These are phyloP conservation scores for Adrianichthys oophorus DNA, from an alignment of 2,797 vertebrate genomes.

Conservation along the genomic window DNA sequence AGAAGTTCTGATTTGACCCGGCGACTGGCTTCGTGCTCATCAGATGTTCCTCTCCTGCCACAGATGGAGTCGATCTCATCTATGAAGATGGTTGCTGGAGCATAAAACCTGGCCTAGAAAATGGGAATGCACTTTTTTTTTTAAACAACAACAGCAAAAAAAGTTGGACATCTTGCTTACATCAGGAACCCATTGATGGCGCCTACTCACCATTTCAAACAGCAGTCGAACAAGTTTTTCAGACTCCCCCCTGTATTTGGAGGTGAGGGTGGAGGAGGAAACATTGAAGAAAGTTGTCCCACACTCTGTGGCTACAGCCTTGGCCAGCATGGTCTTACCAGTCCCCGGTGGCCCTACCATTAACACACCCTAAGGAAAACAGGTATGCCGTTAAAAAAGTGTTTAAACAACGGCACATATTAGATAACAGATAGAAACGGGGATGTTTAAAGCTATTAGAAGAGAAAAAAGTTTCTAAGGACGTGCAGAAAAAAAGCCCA, in stretches of 20 bases:
- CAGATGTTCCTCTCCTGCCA: slow-evolving; percentile 91
- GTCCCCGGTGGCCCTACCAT: slow-evolving; percentile 98
- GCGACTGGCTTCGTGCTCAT: slow-evolving; percentile 96
- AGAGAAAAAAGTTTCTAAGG: no score
- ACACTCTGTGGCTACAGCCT: slow-evolving; percentile 98
- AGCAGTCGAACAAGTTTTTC: slow-evolving; percentile 96
- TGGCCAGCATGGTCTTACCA: slow-evolving; percentile 97
- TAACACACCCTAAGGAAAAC: slow-evolving; percentile 85
- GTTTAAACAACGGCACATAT: background rate
- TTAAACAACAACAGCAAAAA: background rate
- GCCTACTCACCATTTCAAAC: slow-evolving; percentile 92
- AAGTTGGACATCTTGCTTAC: no score
- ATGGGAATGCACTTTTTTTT: background rate
- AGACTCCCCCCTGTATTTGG: slow-evolving; percentile 96
- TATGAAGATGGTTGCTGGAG: slow-evolving; percentile 96
- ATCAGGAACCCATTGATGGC: no score
- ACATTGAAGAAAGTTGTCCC: slow-evolving; percentile 98
- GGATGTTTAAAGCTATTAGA: no score
- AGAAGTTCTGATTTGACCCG: slow-evolving; percentile 97
- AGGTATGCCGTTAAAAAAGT: background rate
- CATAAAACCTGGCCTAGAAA: slow-evolving; percentile 91
- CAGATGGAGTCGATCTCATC: slow-evolving; percentile 99
- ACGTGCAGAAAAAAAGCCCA: background rate
- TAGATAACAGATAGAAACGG: no score
- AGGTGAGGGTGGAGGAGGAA: slow-evolving; percentile 94